A percentile compares a stretch with the other conserved stretches of the same genome.
Conservation (phyloP, 1,140 invertebrate genomes). For the Drosophila lowei region DNA sequence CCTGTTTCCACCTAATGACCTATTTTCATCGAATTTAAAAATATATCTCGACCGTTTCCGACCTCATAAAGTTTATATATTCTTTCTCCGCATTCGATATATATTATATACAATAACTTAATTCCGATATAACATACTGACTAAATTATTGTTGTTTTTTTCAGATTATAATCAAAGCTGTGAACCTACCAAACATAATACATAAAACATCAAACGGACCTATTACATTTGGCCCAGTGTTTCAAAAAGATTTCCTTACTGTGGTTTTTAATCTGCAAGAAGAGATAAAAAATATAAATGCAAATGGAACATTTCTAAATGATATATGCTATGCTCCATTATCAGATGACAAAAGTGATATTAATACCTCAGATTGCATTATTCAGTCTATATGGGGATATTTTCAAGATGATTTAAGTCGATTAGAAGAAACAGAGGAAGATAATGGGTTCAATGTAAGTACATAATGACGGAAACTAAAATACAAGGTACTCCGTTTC, state of each 20-base stretch:
- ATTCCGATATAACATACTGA: background rate
- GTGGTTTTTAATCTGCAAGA: slow-evolving; percentile 91
- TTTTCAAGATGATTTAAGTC: slow-evolving; percentile 89
- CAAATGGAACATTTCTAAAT: slow-evolving; percentile 85
- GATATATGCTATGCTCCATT: slow-evolving; percentile 97
- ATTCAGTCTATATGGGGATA: slow-evolving; percentile 96
- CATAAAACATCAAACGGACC: slow-evolving; percentile 87
- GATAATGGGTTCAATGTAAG: slow-evolving; percentile 84
- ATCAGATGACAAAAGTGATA: slow-evolving; percentile 84
- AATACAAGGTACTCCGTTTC: no score
- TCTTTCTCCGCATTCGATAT: no score
- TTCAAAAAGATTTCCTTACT: slow-evolving; percentile 91
- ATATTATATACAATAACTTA: background rate
- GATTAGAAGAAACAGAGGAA: slow-evolving; percentile 85
- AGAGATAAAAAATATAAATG: slow-evolving; percentile 82
- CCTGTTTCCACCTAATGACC: no score
- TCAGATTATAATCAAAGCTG: slow-evolving; percentile 88
- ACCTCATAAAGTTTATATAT: no score
- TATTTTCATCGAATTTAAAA: no score
- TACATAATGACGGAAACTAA: background rate
- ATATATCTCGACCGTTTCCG: no score
- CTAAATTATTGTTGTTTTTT: background rate
- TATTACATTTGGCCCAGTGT: slow-evolving; percentile 92
- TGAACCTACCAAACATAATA: slow-evolving; percentile 86
- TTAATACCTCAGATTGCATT: slow-evolving; percentile 88